Base-by-base conservation (phyloP, 2,888 invertebrate species). In the Hyppa rectilinea region DNA sequence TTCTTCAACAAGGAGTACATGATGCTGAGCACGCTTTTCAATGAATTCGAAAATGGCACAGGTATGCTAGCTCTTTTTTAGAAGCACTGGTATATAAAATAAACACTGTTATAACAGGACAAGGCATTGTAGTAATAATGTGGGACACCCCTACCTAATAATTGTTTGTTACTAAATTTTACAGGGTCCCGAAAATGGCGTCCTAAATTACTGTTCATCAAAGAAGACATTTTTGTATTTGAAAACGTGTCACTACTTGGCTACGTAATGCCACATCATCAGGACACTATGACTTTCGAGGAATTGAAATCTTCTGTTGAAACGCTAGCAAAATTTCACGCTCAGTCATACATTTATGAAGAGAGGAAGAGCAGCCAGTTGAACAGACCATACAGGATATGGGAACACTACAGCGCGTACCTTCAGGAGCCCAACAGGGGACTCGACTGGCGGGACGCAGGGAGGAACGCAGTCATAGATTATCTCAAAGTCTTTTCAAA, bases 271-370 rank as follows among this genome's bases (percentile, higher is more conserved):
- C 91, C 92, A 20, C 61, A 86, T 64, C 85, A 91, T 61, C 85
- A 84, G 20, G 68, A 85, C 2, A 87, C 87, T 3, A 89, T 96
- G 75, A 87, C 90, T 59, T 85, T 93, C 23, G 88, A 94, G 4
- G 94, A 96, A 82, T 87, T 96, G 20, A 90, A 89, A 80, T 90
- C 93, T 9, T 92, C 93, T 31, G 85, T 96, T 7, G 88, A 91
- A 81, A 88, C 94, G 0, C 72, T 96, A 61, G 96, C 96, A 0
- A 91, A 85, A 76, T 96, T 96, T 83, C 96, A 96, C 83, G 94
- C 96, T 1, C 92, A 96, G 43, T 92, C 95, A 0, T 90, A 92
- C 26, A 93, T 96, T 65, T 95, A 91, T 71, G 96, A 96, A 86
- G 92, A 94, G 79, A 92, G 63, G 55, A 95, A 87, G 87, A 92